These are phyloP conservation scores for Linnaemya vulpina DNA, from an alignment of 2,888 invertebrate species.

Conservation along the genomic window DNA sequence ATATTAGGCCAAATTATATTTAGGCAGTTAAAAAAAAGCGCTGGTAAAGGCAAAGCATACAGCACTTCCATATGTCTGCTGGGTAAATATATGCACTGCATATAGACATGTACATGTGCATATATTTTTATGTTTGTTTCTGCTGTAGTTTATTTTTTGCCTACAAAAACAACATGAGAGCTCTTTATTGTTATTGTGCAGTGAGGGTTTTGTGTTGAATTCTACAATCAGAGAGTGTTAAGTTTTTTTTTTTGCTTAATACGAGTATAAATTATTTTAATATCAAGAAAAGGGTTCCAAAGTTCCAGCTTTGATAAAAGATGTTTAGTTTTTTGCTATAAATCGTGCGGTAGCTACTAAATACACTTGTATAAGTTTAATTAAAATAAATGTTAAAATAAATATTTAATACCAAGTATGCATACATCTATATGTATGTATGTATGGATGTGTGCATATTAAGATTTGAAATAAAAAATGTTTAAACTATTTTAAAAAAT, in stretches of 20 bases:
- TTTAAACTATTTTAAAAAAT: background rate
- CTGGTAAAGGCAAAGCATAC: too few species aligned
- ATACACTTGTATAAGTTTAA: slow-evolving; percentile 6
- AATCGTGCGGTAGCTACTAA: slow-evolving; percentile 63
- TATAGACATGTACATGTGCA: background rate
- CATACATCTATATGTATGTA: too few species aligned
- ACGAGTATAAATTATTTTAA: slow-evolving; percentile 50
- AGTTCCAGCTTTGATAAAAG: slow-evolving; percentile 63
- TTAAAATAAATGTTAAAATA: slow-evolving; percentile 6
- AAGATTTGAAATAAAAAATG: background rate
- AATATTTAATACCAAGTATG: too few species aligned
- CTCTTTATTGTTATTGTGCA: slow-evolving; percentile 53
- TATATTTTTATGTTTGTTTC: slow-evolving; percentile 14
- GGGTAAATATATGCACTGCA: background rate
- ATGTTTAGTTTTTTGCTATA: slow-evolving; percentile 67
- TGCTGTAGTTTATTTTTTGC: slow-evolving; percentile 16
- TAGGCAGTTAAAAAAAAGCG: too few species aligned
- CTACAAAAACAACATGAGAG: slow-evolving; percentile 39
- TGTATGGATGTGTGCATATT: background rate
- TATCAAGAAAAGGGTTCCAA: slow-evolving; percentile 66
- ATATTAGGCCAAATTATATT: too few species aligned
- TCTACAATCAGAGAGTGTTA: slow-evolving; percentile 48
- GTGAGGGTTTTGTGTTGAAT: slow-evolving; percentile 57
- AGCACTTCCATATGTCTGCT: too few species aligned
- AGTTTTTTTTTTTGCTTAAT: slow-evolving; percentile 40